Conservation (phyloP, 2,797 vertebrate genomes). For the Girardinus metallicus region DNA sequence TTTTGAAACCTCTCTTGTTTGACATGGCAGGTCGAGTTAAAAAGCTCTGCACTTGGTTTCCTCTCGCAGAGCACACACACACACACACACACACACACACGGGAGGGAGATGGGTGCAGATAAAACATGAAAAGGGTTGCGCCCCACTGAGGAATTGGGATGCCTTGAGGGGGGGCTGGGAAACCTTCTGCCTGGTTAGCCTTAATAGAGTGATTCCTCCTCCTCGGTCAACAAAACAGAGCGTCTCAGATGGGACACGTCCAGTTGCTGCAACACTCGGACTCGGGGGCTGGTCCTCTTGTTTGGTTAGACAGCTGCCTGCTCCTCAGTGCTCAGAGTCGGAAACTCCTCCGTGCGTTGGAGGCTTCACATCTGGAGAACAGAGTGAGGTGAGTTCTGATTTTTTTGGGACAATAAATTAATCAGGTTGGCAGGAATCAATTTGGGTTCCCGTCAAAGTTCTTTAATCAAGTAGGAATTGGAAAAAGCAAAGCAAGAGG, state of each 20-base stretch:
- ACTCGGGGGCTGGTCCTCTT: conserved; percentile 53
- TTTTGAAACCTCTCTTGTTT: conserved; percentile 52
- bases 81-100: conserved; percentile 52
- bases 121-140: conserved; percentile 71
- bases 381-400: conserved; percentile 66
- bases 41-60: conserved; percentile 42
- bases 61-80: conserved; percentile 44
- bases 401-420: conserved; percentile 25
- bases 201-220: conserved; percentile 67
- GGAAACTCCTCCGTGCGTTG: conserved; percentile 41
- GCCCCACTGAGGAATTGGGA: conserved; percentile 75
- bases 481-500: background rate
- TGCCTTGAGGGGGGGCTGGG: conserved; percentile 68
- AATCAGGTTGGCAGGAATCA: conserved; percentile 7
- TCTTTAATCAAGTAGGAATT: conserved; percentile 1
- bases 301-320: conserved; percentile 77
- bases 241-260: conserved; percentile 73
- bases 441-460: conserved; percentile 13
- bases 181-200: conserved; percentile 63
- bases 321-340: conserved; percentile 42
- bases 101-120: conserved; percentile 75
- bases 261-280: conserved; percentile 60
- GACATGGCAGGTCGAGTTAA: conserved; percentile 51
- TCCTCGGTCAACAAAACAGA: conserved; percentile 68
- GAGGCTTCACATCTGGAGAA: conserved; percentile 43